Base-by-base conservation (phyloP, 2,797 vertebrate species). In the Melanotaenia trifasciata region DNA sequence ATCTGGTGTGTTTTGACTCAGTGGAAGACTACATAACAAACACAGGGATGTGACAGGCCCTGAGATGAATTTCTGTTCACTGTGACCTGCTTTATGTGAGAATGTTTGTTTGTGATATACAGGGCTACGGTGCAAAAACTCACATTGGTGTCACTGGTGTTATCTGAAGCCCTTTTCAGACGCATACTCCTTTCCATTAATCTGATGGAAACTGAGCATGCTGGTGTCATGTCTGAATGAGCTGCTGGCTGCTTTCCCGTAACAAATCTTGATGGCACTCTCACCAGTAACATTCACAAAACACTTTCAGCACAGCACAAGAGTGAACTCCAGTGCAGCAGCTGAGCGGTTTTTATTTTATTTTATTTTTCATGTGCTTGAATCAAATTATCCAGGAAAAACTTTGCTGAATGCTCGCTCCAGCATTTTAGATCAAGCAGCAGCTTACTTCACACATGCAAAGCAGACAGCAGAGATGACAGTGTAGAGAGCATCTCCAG, bases 1-100 rank as follows among this genome's bases (percentile, higher is more conserved):
- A 91, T 90, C 90, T 90, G 83, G 71, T 68, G 74, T 24, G 78
- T 79, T 68, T 72, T 58, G 78, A 87, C 82, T 84, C 84, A 66
- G 80, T 74, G 80, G 76, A 81, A 84, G 77, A 75, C 80, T 57
- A 76, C 81, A 89, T 74, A 80, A 88, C 84, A 90, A 88, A 89
- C 81, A 87, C 62, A 74, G 68, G 79, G 70, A 74, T 75, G 59
- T 84, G 86, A 90, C 79, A 64, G 81, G 63, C 78, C 66, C 77
- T 64, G 77, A 83, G 88, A 89, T 83, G 67, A 76, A 83, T 87
- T 84, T 76, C 43, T 82, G 74, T 83, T 84, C 58, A 65, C 67
- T 75, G 58, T 87, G 79, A 81, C 86, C 79, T 68, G 79, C 83
- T 92, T 93, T 81, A 72, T 84, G 33, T 43, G 60, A 68, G 43